Base-by-base conservation (phyloP, 2,113 vertebrate species). In the Boulengeromyrus knoepffleri region DNA sequence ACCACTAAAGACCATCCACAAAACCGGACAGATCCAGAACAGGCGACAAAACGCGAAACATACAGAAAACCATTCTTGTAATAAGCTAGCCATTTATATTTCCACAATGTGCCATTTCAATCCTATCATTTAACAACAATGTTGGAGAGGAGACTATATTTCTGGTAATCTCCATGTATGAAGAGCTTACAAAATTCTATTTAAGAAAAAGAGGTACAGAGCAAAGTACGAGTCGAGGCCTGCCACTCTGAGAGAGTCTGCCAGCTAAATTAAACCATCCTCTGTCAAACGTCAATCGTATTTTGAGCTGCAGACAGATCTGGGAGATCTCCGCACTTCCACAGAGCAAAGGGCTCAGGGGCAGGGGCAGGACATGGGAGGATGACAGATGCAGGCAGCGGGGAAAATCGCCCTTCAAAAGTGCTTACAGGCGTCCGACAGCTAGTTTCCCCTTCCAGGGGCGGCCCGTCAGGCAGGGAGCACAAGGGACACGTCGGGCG, bases 321-420 rank as follows among this genome's bases (percentile, higher is more conserved):
- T 19, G 47, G 50, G 87, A 90, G 66, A 62, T 31, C 50, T 87
- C 31, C 4, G 47, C 1, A 87, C 56, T 45, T n/a, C 13, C 21
- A 15, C 10, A 21, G 66, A n/a, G 31, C 50, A n/a, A 13, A 50
- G 58, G 50, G 7, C 24, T 58, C 52, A 66, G 42, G 27, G 42
- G 42, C 42, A 39, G 62, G 2, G 46, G 19, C 17, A 36, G 21
- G 85, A 36, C 24, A 13, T 24, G 45, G 6, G 66, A 89, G 27
- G 45, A 8, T 31, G 62, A 80, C 45, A 89, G 17, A 47, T 47
- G 39, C 39, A 7, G 42, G 42, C 45, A 47, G 45, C 19, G 47
- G 83, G 45, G 83, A 47, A 47, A 47, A 85, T 53, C 13, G 45
- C 58, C 89, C 83, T 90, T 87, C 89, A 74, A 87, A 87, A 90